Conservation (phyloP, 2,113 vertebrate genomes). For the Anser cygnoides region DNA sequence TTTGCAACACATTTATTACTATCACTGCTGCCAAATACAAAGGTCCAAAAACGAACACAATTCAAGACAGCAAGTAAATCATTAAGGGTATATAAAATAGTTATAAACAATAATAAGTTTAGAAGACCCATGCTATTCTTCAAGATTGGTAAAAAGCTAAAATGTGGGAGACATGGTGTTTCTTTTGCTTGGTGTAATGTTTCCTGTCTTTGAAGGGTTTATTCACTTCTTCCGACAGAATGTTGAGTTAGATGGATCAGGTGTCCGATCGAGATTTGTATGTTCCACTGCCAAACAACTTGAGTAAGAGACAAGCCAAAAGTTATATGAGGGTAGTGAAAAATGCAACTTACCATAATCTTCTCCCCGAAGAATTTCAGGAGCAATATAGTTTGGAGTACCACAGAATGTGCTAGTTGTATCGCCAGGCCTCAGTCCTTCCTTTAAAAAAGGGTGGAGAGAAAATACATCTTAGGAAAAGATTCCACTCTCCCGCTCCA, state of each 20-base stretch:
- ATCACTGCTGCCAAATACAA: not conserved
- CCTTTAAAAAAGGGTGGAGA: conserved; percentile 76
- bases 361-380: conserved; percentile 96
- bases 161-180: not conserved
- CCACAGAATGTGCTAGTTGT: conserved; percentile 99
- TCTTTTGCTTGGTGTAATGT: not conserved
- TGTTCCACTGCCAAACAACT: not conserved
- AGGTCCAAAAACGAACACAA: not conserved
- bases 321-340: not conserved
- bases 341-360: conserved; percentile 89
- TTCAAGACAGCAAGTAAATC: not conserved
- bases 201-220: not conserved
- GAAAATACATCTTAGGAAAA: not conserved
- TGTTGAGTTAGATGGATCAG: not conserved
- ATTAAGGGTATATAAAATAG: not conserved
- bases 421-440: conserved; percentile 96
- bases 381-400: conserved; percentile 98
- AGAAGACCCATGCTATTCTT: not conserved
- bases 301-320: not conserved
- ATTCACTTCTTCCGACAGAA: not conserved
- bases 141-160: not conserved
- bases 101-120: not conserved
- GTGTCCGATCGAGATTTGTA: not conserved
- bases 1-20: not conserved
- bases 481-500: not conserved